A percentile compares a stretch with the other conserved stretches of the same genome.
Conservation (phyloP, 2,888 invertebrate species). For the Oligia latruncula region DNA sequence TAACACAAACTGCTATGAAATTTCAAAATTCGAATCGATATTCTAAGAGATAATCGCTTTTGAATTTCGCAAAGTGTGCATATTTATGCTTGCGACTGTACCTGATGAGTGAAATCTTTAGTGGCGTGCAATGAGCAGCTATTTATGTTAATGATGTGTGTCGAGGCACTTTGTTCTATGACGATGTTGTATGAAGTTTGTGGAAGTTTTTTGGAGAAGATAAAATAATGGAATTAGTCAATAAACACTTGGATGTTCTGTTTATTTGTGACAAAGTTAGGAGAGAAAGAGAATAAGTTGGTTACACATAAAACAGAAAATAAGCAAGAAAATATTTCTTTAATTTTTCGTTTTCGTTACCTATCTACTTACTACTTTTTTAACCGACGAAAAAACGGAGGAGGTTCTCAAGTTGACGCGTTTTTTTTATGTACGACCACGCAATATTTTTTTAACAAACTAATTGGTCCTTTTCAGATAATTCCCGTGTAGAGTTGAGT, state of each 20-base stretch:
- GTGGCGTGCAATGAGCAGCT: constrained; percentile 37
- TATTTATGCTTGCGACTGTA: constrained; percentile 29
- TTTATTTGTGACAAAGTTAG: no score
- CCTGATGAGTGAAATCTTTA: constrained; percentile 54
- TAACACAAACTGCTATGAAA: not conserved
- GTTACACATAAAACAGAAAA: no score
- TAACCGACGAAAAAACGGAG: no score
- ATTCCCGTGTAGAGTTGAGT: no score
- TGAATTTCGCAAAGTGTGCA: not conserved
- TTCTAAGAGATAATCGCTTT: not conserved
- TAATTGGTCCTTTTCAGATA: no score
- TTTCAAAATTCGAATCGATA: not conserved
- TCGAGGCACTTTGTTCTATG: constrained; percentile 35
- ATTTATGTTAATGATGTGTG: constrained; percentile 53
- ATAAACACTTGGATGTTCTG: not conserved
- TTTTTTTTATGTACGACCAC: no score
- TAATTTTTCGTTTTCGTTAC: no score
- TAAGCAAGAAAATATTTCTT: no score
- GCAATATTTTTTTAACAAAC: no score
- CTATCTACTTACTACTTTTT: no score
- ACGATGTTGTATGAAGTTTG: not conserved
- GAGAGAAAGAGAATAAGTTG: no score
- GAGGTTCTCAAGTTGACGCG: no score
- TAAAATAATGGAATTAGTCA: not conserved
- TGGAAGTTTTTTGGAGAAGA: not conserved